These are phyloP conservation scores for Zygothrica quintamaculata DNA, from an alignment of 2,888 invertebrate genomes.

Conservation along the genomic window DNA sequence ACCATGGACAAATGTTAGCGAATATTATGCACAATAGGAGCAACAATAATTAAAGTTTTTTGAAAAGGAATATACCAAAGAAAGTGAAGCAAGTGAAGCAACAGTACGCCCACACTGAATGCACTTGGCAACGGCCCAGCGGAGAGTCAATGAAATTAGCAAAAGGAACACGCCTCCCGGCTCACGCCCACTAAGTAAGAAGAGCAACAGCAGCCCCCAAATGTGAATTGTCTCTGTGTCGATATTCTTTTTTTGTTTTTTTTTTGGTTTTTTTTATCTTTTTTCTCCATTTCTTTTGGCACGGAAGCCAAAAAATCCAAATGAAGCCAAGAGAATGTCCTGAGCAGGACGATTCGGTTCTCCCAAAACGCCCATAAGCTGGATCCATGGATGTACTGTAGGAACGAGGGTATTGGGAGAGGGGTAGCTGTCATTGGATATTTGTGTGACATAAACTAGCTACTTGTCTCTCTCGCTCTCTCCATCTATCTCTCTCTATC, in stretches of 20 bases:
- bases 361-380: not conserved
- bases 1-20: no score
- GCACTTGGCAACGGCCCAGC: constrained; percentile 62
- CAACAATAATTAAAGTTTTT: constrained; percentile 55
- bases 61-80: constrained; percentile 27
- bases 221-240: constrained; percentile 53
- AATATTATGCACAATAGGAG: constrained; percentile 8
- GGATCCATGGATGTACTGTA: not conserved
- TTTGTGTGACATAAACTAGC: constrained; percentile 77
- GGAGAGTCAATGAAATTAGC: constrained; percentile 74
- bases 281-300: constrained; percentile 55
- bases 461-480: constrained; percentile 14
- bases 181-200: constrained; percentile 22
- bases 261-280: constrained; percentile 11
- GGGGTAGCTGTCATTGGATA: constrained; percentile 67
- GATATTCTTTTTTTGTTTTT: constrained; percentile 39
- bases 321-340: constrained; percentile 75
- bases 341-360: constrained; percentile 21
- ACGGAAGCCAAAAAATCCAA: constrained; percentile 75
- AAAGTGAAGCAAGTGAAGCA: constrained; percentile 36
- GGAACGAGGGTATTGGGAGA: no score
- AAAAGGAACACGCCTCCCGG: constrained; percentile 48
- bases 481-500: not conserved
- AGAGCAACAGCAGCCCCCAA: constrained; percentile 29
- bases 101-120: constrained; percentile 52